Conservation (phyloP, 2,113 vertebrate species). For the Progne subis region DNA sequence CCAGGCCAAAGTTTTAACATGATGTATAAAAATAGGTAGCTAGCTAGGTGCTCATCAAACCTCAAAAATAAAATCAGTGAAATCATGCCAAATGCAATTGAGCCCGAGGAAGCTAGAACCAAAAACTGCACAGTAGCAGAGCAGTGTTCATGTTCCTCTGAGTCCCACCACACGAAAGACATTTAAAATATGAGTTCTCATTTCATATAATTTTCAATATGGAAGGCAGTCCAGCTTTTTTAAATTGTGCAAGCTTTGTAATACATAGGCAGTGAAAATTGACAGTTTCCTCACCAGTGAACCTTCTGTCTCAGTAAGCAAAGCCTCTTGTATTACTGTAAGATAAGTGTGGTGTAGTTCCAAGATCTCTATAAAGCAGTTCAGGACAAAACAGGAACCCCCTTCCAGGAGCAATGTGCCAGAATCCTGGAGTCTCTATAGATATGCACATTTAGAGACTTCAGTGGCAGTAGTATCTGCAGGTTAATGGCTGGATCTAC, state of each 20-base stretch:
- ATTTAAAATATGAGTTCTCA: background rate
- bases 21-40: background rate
- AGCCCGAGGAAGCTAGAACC: conserved; percentile 26
- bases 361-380: background rate
- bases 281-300: background rate
- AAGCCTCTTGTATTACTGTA: background rate
- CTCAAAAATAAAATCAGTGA: conserved; percentile 27
- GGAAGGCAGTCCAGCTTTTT: background rate
- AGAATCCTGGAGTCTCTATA: background rate
- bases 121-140: background rate
- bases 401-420: background rate
- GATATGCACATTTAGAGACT: background rate
- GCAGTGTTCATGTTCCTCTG: background rate
- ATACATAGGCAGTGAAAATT: background rate
- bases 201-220: background rate
- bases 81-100: background rate
- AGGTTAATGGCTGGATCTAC: background rate
- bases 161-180: background rate
- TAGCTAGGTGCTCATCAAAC: conserved; percentile 53
- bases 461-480: background rate
- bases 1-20: conserved; percentile 36
- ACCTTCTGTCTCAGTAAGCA: background rate
- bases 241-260: background rate
- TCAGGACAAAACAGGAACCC: background rate
- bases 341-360: background rate